Percentiles rank a stretch among this genome's conserved stretches.
Conservation (phyloP, 2,113 vertebrate genomes). For the Lucifuga dentata region DNA sequence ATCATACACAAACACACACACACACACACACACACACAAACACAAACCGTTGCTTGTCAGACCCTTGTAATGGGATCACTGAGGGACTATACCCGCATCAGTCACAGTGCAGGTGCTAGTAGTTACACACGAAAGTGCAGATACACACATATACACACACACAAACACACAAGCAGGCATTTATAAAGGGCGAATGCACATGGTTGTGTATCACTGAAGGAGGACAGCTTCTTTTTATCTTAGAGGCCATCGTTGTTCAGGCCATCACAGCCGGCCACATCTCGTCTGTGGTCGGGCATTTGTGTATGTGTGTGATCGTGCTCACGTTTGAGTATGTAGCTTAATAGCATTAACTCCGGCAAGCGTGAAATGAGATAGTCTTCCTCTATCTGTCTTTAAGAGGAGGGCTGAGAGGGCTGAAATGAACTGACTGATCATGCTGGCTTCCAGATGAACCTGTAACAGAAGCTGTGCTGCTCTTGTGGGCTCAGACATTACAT, state of each 20-base stretch:
- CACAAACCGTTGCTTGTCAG: constrained; percentile 65
- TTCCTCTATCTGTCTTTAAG: constrained; percentile 74
- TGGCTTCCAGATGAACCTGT: constrained; percentile 44
- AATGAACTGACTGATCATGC: constrained; percentile 64
- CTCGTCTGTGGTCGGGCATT: constrained; percentile 16
- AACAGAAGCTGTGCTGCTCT: constrained; percentile 39
- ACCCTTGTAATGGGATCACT: constrained; percentile 75
- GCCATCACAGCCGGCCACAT: constrained; percentile 55
- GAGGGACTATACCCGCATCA: constrained; percentile 62
- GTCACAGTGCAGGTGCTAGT: constrained; percentile 58
- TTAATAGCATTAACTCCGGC: constrained; percentile 72
- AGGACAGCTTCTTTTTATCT: constrained; percentile 59
- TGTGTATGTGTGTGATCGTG: constrained; percentile 28
- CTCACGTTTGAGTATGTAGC: constrained; percentile 49
- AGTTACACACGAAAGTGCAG: constrained; percentile 39
- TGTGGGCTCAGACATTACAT: constrained; percentile 2
- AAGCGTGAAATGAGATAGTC: constrained; percentile 76
- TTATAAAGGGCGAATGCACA: constrained; percentile 19
- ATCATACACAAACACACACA: neutral
- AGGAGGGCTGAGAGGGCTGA: constrained; percentile 55
- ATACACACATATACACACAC: constrained; percentile 12
- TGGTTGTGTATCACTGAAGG: constrained; percentile 51
- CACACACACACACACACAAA: constrained; percentile 4
- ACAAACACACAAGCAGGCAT: constrained; percentile 22
- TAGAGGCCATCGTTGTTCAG: constrained; percentile 44